Evolutionary conservation across 2,888 invertebrate species (phyloP), one percentile per base, ranked within the genome.

Genomic region (Nephrocerus scutellatus): DNA sequence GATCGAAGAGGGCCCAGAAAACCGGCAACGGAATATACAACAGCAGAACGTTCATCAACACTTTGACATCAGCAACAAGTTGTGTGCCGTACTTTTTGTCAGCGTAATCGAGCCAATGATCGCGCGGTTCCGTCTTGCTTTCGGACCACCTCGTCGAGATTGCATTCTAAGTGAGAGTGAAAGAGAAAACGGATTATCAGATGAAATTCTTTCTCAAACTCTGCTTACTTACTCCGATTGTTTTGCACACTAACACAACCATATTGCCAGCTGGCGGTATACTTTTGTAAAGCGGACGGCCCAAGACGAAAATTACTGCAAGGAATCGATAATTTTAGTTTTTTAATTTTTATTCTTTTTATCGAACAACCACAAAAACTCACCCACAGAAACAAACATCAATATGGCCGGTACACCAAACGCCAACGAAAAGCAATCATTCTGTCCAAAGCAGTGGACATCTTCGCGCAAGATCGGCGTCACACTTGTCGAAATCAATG

Each of bases 1-100:
- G 96, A 68, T 96, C 95, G 63, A 84, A 85, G 6, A 96, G 72
- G 0, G 95, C 84, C 92, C 93, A 96, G 70, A 93, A 96, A 18
- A 95, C 71, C 0, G 92, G 92, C 30, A 92, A 63, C 0, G 95
- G 93, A 6, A 90, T 64, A 59, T 86, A 93, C 24, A 93, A 71
- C 37, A 81, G 73, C 15, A 92, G 67, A 3, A 93, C 79, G 19
- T 79, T 77, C 24, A 91, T 63, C 1, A 87, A 72, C n/a, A 77
- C 75, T 66, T 85, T 88, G 4, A 89, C 78, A 52, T 93, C 91
- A 4, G 71, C 70, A 19, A 91, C 79, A 51, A 90, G 73, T 30
- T 72, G 43, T 22, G 67, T 70, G 33, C 83, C 84, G 62, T 79
- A 91, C 52, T 74, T 74, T 33, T 79, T 77, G 42, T 80, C 79